These are phyloP conservation scores for Carassius carassius DNA, from an alignment of 2,113 vertebrate species.

Conservation along the genomic window DNA sequence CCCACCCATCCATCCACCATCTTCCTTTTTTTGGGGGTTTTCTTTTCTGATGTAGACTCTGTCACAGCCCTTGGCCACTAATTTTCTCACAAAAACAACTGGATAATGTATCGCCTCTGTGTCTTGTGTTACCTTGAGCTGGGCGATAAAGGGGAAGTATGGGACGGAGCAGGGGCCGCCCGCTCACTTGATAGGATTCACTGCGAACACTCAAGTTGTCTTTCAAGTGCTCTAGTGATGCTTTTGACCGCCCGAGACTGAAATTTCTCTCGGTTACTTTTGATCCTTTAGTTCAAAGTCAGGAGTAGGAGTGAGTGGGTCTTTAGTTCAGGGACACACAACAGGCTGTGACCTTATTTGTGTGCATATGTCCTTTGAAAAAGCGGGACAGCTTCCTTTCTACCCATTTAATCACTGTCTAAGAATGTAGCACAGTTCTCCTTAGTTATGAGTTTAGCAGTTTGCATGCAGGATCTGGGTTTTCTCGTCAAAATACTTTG, in stretches of 20 bases:
- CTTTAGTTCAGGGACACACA: constrained; percentile 63
- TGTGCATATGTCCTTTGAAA: constrained; percentile 76
- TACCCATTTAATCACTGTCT: constrained; percentile 64
- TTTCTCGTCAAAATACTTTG: background rate
- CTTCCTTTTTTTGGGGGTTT: constrained; percentile 84
- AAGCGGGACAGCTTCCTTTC: constrained; percentile 72
- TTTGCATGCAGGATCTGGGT: background rate
- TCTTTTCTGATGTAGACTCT: constrained; percentile 90
- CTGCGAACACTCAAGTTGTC: constrained; percentile 72
- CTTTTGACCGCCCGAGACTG: constrained; percentile 71
- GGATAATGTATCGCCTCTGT: constrained; percentile 70
- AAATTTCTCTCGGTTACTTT: constrained; percentile 76
- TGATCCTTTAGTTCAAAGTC: constrained; percentile 80
- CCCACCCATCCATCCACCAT: too few species aligned
- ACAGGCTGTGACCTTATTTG: constrained; percentile 79
- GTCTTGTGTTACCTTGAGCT: constrained; percentile 75
- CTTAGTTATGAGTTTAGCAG: constrained; percentile 40
- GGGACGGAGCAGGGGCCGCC: constrained; percentile 49
- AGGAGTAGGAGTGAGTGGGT: constrained; percentile 51
- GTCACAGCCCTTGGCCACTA: constrained; percentile 93
- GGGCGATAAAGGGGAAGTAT: constrained; percentile 57
- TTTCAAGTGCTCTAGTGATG: constrained; percentile 72
- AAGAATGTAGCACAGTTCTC: constrained; percentile 60
- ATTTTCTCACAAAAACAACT: constrained; percentile 89
- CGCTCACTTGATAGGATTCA: constrained; percentile 71